Evolutionary conservation across 2,888 invertebrate species (phyloP).

Genomic region (Nebria brevicollis): DNA sequence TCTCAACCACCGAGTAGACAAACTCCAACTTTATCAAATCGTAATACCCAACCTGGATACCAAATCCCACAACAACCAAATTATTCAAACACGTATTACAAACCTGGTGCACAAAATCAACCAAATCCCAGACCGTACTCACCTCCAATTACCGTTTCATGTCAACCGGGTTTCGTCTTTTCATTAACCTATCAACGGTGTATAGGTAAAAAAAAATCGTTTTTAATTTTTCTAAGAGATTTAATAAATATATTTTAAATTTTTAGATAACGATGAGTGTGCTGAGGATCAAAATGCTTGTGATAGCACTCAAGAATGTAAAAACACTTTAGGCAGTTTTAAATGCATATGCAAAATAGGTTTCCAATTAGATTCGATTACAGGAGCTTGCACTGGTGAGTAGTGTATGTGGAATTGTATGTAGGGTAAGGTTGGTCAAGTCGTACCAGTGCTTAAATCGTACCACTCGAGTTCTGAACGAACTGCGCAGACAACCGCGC

Average conservation of each 20-base stretch:
- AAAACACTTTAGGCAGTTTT: conserved; percentile 76
- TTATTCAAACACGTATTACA: not conserved
- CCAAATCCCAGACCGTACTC: not conserved
- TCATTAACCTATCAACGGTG: conserved; percentile 48
- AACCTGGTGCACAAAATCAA: conserved; percentile 12
- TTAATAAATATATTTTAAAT: no score
- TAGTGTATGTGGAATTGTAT: not conserved
- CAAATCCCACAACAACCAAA: not conserved
- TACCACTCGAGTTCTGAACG: no score
- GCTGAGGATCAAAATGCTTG: conserved; percentile 66
- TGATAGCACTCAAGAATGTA: conserved; percentile 72
- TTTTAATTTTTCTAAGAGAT: no score
- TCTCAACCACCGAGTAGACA: not conserved
- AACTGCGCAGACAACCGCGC: no score
- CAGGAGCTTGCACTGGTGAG: conserved; percentile 72
- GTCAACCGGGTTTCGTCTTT: conserved; percentile 50
- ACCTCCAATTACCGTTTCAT: conserved; percentile 40
- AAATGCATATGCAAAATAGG: conserved; percentile 73
- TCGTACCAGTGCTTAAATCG: no score
- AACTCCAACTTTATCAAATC: not conserved
- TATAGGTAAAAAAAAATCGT: conserved; percentile 48
- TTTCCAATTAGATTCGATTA: conserved; percentile 69
- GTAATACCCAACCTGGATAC: not conserved
- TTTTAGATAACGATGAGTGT: conserved; percentile 76
- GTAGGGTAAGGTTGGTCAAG: no score